phyloP scores from a whole-genome alignment of 1,140 invertebrate genomes.

The Hycleus cichorii region DNA sequence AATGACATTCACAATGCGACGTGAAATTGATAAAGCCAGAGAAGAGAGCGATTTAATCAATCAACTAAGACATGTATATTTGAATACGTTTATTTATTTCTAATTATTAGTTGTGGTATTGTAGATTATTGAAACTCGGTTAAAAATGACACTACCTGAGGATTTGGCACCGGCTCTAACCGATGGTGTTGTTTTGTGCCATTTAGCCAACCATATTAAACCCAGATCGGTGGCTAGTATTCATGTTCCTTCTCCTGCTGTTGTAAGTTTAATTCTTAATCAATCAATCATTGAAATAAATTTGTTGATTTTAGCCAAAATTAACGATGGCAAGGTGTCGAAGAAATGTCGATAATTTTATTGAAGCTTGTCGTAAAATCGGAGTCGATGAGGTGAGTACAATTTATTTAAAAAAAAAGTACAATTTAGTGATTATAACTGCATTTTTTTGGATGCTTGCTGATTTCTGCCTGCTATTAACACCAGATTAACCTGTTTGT shows the following conservation, averaged over 20 bases:
- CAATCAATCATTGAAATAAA: neutral
- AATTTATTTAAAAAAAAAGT: neutral
- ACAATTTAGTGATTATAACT: neutral
- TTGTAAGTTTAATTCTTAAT: slow-evolving; percentile 56
- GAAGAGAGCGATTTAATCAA: slow-evolving; percentile 83
- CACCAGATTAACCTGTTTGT: neutral
- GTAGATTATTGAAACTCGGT: slow-evolving; percentile 81
- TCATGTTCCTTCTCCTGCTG: slow-evolving; percentile 88
- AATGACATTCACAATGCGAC: slow-evolving; percentile 83
- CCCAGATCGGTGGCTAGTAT: slow-evolving; percentile 86
- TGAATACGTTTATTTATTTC: neutral
- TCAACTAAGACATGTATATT: slow-evolving; percentile 71
- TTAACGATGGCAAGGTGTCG: slow-evolving; percentile 87
- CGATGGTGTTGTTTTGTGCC: slow-evolving; percentile 89
- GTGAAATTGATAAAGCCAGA: slow-evolving; percentile 81
- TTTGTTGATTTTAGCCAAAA: slow-evolving; percentile 65
- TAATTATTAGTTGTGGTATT: slow-evolving; percentile 19
- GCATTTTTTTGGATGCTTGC: slow-evolving; percentile 15
- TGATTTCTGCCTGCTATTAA: slow-evolving; percentile 1
- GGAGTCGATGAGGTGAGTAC: slow-evolving; percentile 86
- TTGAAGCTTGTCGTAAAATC: slow-evolving; percentile 87
- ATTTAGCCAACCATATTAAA: slow-evolving; percentile 85
- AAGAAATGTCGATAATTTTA: slow-evolving; percentile 91
- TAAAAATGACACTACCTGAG: slow-evolving; percentile 83
- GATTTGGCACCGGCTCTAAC: slow-evolving; percentile 78